Base-by-base conservation (phyloP, 2,888 invertebrate species). In the Gibbula magus region DNA sequence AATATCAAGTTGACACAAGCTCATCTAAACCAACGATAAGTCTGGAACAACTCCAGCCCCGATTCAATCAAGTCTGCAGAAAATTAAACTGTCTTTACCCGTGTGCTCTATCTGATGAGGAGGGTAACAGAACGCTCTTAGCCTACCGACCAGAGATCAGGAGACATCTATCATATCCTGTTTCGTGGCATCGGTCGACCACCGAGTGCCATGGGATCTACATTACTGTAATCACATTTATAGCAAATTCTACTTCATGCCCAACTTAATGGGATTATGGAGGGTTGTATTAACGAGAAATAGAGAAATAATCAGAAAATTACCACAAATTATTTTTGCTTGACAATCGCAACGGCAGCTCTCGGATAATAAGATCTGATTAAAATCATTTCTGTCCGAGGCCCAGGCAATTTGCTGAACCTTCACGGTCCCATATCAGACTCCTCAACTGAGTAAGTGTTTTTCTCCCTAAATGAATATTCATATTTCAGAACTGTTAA, bases 51-150 rank as follows among this genome's bases (percentile, higher is more conserved):
- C 39, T 20, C 35, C 39, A 18, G 20, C 20, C 70, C 39, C 39
- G 70, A 70, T 70, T 70, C 70, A 70, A 70, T 70, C 70, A 70
- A 39, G 70, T 20, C 70, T 16, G 35, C 20, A 25, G 70, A 70
- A 70, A 70, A 70, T 70, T 70, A 70, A 70, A 70, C 70, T 70
- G 70, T 70, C 70, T 35, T 70, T 70, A 70, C 70, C 35, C 35
- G 35, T 70, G 45, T 70, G 32, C 70, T 35, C 35, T 70, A 70
- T 70, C 70, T 35, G 29, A 35, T 32, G 35, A 35, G 20, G 39
- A 35, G 35, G 10, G 70, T 70, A 70, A 20, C 32, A 39, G n/a
- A 70, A 70, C 35, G 29, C 70, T 70, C 35, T 70, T 70, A 70
- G 70, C 70, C 35, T 2, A 10, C 70, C 32, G 8, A 39, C 18